Base-by-base conservation (phyloP, 1,140 invertebrate genomes). In the Meloidogyne floridensis region DNA sequence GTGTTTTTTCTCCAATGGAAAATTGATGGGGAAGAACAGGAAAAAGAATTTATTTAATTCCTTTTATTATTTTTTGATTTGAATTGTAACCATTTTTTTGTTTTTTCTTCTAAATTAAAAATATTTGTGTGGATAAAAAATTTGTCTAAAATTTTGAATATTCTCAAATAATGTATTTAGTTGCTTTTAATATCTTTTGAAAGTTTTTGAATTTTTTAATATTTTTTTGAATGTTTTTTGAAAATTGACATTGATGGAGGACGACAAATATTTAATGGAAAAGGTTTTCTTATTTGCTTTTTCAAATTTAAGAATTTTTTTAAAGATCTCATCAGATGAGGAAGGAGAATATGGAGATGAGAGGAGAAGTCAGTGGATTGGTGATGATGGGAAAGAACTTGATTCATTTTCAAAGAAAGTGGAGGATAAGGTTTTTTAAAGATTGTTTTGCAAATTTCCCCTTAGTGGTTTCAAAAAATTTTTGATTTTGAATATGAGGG, bases 1-100 rank as follows among this genome's bases (percentile, higher is more conserved):
- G 32, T 32, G 32, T 6, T 74, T 15, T 76, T 75, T 47, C 18
- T 59, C 13, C 43, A 56, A 15, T 32, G 32, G 32, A 77, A 59
- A 59, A 43, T 43, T 77, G 59, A 77, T 54, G 56, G n/a, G 69
- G 18, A 54, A 13, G 2, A 75, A 20, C 15, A 77, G 53, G 15
- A 43, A 15, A 76, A 42, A 13, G 2, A 32, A 51, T 53, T 53
- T 32, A 32, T 32, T 32, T 42, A 18, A 3, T 42, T 20, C 56
- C 18, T 75, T 53, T 75, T 56, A 56, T 56, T 53, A 47, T 75
- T 74, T 74, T 74, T 72, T 32, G 9, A 71, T 72, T 72, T 32
- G 59, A 72, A 72, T 70, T 77, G 71, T 11, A 76, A 59, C 13
- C 15, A 11, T 15, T 5, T 15, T 59, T 59, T 59, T 59, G 56